These are phyloP conservation scores for Phragmatobia fuliginosa DNA, from an alignment of 2,888 invertebrate species.

Conservation along the genomic window DNA sequence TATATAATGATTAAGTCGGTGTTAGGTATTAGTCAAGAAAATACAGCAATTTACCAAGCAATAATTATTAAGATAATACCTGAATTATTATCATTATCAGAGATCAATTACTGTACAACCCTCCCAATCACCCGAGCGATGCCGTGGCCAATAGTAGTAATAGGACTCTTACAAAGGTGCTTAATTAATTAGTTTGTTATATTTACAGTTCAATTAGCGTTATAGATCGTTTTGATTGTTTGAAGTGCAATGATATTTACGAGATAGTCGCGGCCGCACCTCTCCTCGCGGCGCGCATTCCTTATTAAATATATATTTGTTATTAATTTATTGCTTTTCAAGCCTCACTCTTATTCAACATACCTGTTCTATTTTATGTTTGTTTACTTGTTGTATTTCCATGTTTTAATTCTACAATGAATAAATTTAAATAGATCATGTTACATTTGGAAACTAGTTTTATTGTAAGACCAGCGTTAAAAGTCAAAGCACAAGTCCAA, in stretches of 20 bases:
- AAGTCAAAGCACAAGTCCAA: background rate
- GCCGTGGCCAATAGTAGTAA: background rate
- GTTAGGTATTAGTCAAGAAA: too few relatives aligned
- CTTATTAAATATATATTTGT: background rate
- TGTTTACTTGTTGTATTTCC: background rate
- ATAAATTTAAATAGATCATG: background rate
- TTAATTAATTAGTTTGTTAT: background rate
- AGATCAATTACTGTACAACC: too few relatives aligned
- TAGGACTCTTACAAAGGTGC: background rate
- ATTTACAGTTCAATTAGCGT: background rate
- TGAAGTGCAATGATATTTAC: background rate
- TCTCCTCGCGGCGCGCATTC: background rate
- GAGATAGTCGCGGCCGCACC: background rate
- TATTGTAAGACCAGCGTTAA: background rate
- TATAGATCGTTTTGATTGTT: background rate
- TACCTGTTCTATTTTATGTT: background rate
- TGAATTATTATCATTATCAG: too few relatives aligned
- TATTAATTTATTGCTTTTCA: background rate
- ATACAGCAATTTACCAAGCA: too few relatives aligned
- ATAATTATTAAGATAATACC: too few relatives aligned
- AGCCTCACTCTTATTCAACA: background rate
- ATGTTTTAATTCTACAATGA: background rate
- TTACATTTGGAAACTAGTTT: background rate
- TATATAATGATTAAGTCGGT: too few relatives aligned
- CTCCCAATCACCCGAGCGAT: background rate